Base-by-base conservation (phyloP, 2,797 vertebrate species). In the Petrocephalus schoutedeni region DNA sequence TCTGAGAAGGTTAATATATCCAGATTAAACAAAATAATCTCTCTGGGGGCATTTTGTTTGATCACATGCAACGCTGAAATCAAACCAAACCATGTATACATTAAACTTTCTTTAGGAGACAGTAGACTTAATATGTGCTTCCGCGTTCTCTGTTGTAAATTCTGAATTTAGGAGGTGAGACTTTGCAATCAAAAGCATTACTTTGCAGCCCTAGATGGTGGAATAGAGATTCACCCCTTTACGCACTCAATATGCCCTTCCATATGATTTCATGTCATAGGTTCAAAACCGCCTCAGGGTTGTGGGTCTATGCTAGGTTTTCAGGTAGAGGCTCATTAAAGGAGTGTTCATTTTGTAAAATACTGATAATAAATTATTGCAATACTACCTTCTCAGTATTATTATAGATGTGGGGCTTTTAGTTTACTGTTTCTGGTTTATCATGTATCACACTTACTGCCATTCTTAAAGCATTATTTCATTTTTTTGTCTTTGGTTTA, bases 361-460 rank as follows among this genome's bases (percentile, higher is more conserved):
- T 86, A 86, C 54, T 86, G 28, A 86, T 95, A 94, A 94, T 84
- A 91, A 94, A 94, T 93, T 92, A 85, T 85, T 96, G 95, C 95
- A 93, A 96, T 82, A 71, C 93, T 95, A 94, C 95, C 93, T 94
- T 95, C 94, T 96, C 93, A 41, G 67, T 97, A 96, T 94, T 94
- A 93, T 91, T 95, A 94, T 96, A 95, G 94, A 93, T 93, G 92
- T 91, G 95, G 93, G 94, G 94, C 95, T 95, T 95, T 92, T 94
- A 94, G 95, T 93, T 91, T 94, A 92, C 93, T 93, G 95, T 95
- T 93, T 91, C 95, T 91, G 80, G 87, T 95, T 95, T 95, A 59
- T 95, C 93, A 91, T 95, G 95, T 94, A 92, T 94, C 95, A 95
- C 95, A 94, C 95, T 95, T 95, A 93, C 93, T 96, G 96, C 94